Conservation (phyloP, 2,888 invertebrate species). For the Lasioglossum pauxillum region DNA sequence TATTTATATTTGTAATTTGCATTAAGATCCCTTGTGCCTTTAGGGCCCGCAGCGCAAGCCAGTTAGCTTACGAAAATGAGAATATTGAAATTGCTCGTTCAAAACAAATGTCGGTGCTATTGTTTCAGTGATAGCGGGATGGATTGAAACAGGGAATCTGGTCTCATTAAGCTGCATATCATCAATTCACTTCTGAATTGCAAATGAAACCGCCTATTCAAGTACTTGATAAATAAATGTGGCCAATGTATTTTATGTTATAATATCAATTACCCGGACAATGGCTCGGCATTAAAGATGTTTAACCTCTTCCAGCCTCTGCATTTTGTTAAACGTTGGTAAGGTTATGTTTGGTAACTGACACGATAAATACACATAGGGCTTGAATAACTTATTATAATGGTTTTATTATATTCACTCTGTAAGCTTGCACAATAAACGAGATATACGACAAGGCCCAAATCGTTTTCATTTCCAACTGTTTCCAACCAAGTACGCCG, state of each 20-base stretch:
- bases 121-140: not conserved
- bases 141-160: slow-evolving; percentile 3
- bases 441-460: too few species aligned
- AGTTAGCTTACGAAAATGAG: not conserved
- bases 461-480: too few species aligned
- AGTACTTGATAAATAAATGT: not conserved
- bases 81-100: not conserved
- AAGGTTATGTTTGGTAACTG: too few species aligned
- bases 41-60: not conserved
- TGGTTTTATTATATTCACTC: too few species aligned
- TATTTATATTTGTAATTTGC: not conserved
- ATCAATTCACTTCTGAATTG: slow-evolving; percentile 1
- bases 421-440: too few species aligned
- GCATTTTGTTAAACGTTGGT: too few species aligned
- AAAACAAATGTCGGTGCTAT: not conserved
- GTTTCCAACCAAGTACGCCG: too few species aligned
- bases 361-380: too few species aligned
- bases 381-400: too few species aligned
- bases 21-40: not conserved
- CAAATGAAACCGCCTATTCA: not conserved
- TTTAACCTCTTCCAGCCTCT: not conserved
- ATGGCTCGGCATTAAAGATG: not conserved
- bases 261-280: not conserved
- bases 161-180: slow-evolving; percentile 3
- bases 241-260: not conserved